phyloP scores from a whole-genome alignment of 2,113 vertebrate genomes.

The Amphilophus citrinellus region DNA sequence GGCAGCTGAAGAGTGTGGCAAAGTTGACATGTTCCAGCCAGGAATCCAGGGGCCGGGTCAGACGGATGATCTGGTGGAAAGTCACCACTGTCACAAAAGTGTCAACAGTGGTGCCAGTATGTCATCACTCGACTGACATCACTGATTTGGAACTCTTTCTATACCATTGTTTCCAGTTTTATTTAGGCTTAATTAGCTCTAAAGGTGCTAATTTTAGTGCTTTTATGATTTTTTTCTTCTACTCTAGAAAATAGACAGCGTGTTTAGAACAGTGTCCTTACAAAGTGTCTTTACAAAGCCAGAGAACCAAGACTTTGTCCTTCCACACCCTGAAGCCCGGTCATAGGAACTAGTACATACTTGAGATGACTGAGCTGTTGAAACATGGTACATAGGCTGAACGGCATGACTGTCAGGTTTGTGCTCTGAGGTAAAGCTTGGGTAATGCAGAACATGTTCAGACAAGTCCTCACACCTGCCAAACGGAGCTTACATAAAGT shows the following conservation, averaged over 20 bases:
- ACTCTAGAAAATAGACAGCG: not conserved
- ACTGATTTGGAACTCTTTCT: not conserved
- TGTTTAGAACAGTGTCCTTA: not conserved
- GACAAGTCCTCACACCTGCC: slow-evolving; percentile 15
- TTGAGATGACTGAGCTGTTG: slow-evolving; percentile 26
- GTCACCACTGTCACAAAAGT: slow-evolving; percentile 25
- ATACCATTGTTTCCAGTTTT: not conserved
- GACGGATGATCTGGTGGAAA: slow-evolving; percentile 86
- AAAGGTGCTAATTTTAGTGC: not conserved
- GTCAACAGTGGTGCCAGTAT: not conserved
- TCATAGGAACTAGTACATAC: not conserved
- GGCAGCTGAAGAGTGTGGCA: slow-evolving; percentile 83
- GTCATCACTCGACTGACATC: not conserved
- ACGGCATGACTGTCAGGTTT: not conserved
- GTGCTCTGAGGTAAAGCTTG: not conserved
- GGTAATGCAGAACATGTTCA: slow-evolving; percentile 53
- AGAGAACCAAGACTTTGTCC: not conserved
- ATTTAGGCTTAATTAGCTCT: not conserved
- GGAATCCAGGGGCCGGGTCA: slow-evolving; percentile 92
- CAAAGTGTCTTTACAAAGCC: not conserved
- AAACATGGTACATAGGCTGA: slow-evolving; percentile 20
- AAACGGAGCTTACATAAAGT: not conserved
- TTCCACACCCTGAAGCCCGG: too few relatives aligned
- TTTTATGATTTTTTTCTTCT: not conserved
- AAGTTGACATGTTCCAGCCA: slow-evolving; percentile 95